Conservation (phyloP, 2,888 invertebrate species). For the Drosophila ezoana region DNA sequence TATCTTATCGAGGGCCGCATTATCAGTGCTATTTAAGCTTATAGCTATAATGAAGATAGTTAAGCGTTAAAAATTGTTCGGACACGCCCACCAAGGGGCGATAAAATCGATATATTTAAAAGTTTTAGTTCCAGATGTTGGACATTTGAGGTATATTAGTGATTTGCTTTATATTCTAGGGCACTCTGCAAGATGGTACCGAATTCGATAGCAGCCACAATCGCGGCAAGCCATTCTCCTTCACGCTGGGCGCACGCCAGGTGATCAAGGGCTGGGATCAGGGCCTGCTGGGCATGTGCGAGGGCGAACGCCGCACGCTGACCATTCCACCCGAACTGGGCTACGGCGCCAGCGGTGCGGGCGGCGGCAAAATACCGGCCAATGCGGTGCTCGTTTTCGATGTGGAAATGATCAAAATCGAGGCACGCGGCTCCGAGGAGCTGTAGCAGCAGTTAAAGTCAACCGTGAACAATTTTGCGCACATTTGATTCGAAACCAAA, state of each 20-base stretch:
- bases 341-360: slow-evolving; percentile 92
- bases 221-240: slow-evolving; percentile 90
- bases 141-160: too few relatives aligned
- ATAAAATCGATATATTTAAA: too few relatives aligned
- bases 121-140: too few relatives aligned
- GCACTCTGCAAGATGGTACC: slow-evolving; percentile 92
- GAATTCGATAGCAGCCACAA: slow-evolving; percentile 94
- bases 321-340: slow-evolving; percentile 94
- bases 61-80: too few relatives aligned
- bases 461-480: background rate
- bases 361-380: slow-evolving; percentile 93
- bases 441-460: slow-evolving; percentile 29
- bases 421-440: slow-evolving; percentile 86
- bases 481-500: slow-evolving; percentile 26
- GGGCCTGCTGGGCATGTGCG: slow-evolving; percentile 94
- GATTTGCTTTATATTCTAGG: slow-evolving; percentile 86
- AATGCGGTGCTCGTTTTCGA: slow-evolving; percentile 92
- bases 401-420: slow-evolving; percentile 92
- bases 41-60: too few relatives aligned
- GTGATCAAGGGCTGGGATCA: slow-evolving; percentile 97
- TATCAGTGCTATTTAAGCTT: too few relatives aligned
- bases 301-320: slow-evolving; percentile 93
- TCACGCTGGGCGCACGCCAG: slow-evolving; percentile 93
- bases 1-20: too few relatives aligned
- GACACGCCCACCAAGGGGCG: too few relatives aligned